A percentile compares a stretch with the other conserved stretches of the same genome.
phyloP scores from a whole-genome alignment of 2,797 vertebrate genomes.

The Rhabdomys pumilio region DNA sequence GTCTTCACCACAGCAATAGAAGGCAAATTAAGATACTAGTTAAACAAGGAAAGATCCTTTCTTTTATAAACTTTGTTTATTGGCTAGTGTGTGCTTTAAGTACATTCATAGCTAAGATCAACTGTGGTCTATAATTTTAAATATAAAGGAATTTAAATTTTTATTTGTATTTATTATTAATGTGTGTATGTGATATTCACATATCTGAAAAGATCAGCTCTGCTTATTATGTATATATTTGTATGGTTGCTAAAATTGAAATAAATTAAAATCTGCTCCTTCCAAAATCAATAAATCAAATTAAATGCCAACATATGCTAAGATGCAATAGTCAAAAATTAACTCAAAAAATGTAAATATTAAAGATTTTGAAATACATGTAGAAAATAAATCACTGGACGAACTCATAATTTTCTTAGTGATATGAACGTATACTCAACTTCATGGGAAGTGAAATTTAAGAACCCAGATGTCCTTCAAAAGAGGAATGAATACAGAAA shows the following conservation, averaged over 20 bases:
- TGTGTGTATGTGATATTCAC: not conserved
- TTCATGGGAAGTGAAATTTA: not conserved
- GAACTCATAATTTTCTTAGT: not conserved
- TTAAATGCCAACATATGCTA: not conserved
- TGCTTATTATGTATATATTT: not conserved
- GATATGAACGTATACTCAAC: not conserved
- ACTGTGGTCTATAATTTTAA: slow-evolving; percentile 12
- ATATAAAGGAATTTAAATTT: not conserved
- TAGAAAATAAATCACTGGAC: not conserved
- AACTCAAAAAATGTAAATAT: not conserved
- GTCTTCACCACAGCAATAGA: not conserved
- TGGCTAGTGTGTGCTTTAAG: not conserved
- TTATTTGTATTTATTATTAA: not conserved
- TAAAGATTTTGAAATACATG: not conserved
- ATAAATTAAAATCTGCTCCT: not conserved
- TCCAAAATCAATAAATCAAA: not conserved
- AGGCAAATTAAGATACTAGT: not conserved
- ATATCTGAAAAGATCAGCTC: not conserved
- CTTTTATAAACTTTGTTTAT: not conserved
- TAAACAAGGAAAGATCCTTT: not conserved
- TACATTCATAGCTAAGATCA: not conserved
- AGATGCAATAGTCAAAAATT: not conserved
- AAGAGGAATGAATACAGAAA: too few relatives aligned
- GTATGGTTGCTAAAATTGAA: not conserved
- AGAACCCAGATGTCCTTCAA: too few relatives aligned